Base-by-base conservation (phyloP, 2,888 invertebrate genomes). In the Dryococelus australis region DNA sequence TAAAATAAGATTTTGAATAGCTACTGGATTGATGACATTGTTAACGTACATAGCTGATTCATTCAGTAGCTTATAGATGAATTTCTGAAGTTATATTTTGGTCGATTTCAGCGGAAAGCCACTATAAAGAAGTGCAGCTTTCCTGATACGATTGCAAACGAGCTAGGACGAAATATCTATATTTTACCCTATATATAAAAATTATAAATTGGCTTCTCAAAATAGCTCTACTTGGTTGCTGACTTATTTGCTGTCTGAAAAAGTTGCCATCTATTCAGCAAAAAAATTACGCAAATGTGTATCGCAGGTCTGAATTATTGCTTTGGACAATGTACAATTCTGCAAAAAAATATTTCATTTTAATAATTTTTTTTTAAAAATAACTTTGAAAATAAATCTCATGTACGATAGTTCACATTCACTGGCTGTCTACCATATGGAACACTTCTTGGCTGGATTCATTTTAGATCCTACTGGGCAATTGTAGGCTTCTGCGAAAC, bases 391-490 rank as follows among this genome's bases (percentile, higher is more conserved):
- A 24, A 16, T n/a, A 65, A 65, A 24, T 16, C 47, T 47, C 8
- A 47, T 47, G 16, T 47, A 47, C 10, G 47, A 1, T 65, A 65
- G n/a, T 65, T 85, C 92, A 91, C 16, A 65, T 65, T 65, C 65
- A 3, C 65, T n/a, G 65, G n/a, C n/a, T 5, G n/a, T 8, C 65
- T 65, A 93, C 93, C 93, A 93, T 84, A 92, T 92, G 88, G 91
- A 92, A 90, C 93, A 93, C 90, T 93, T 93, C 86, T 91, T 92
- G 84, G 91, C 90, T 86, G 93, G 93, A 90, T 93, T 93, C 93
- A 93, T 93, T 87, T 91, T 92, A 53, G 92, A 90, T 87, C 93
- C 93, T 65, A 91, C 89, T 43, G 92, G 92, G 89, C 93, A 93
- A 87, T 92, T 92, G 91, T 93, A 93, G 78, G 93, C 93, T 88